Evolutionary conservation across 2,113 vertebrate genomes (phyloP).

Genomic region (Hymenochirus boettgeri): DNA sequence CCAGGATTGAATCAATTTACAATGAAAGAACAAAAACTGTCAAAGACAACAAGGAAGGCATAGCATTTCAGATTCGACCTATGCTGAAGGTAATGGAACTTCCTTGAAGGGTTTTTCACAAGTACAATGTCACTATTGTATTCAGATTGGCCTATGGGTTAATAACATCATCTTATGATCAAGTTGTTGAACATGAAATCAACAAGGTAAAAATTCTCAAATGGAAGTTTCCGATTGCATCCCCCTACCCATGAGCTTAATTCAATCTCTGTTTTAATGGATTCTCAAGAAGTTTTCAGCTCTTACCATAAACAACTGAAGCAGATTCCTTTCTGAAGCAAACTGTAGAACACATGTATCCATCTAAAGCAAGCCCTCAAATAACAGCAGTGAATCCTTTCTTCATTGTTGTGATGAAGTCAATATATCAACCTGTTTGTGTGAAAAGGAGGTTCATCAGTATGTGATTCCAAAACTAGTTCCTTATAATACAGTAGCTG

Average conservation of each 20-base stretch:
- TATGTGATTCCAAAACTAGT: too few relatives aligned
- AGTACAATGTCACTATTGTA: slow-evolving; percentile 13
- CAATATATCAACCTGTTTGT: slow-evolving; percentile 63
- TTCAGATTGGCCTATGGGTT: slow-evolving; percentile 17
- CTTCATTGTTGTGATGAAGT: slow-evolving; percentile 58
- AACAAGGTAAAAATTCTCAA: slow-evolving; percentile 26
- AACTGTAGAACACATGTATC: not conserved
- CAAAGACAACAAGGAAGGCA: not conserved
- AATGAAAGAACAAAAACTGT: not conserved
- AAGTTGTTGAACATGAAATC: slow-evolving; percentile 9
- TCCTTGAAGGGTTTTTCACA: slow-evolving; percentile 10
- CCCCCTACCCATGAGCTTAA: not conserved
- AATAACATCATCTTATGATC: slow-evolving; percentile 39
- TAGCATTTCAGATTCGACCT: slow-evolving; percentile 2
- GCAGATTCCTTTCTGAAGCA: not conserved
- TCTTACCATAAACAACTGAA: not conserved
- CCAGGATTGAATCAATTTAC: slow-evolving; percentile 22
- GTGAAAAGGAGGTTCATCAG: slow-evolving; percentile 69
- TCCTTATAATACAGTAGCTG: too few relatives aligned
- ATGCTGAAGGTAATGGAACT: slow-evolving; percentile 7
- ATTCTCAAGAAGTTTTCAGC: slow-evolving; percentile 18
- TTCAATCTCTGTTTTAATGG: slow-evolving; percentile 13
- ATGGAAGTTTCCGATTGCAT: slow-evolving; percentile 25
- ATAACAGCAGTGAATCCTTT: slow-evolving; percentile 7
- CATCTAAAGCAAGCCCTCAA: slow-evolving; percentile 38